Base-by-base conservation (phyloP, 2,113 vertebrate species). In the Butorides virescens region DNA sequence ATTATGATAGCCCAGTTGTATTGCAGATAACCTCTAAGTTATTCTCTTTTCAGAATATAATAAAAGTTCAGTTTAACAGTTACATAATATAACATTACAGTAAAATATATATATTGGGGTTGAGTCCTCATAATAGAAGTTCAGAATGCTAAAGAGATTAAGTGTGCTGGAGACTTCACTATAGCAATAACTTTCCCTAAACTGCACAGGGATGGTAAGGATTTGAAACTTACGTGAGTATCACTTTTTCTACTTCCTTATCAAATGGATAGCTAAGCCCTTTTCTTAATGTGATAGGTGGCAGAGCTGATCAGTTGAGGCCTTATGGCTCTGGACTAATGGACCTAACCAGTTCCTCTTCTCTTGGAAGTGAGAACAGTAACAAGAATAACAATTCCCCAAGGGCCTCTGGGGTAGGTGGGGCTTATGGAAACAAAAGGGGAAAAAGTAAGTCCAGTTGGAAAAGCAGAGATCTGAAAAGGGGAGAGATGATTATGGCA, bases 321-420 rank as follows among this genome's bases (percentile, higher is more conserved):
- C 91, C 92, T 94, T 93, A 81, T 50, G 92, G 88, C 82, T 96
- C 86, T 49, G 75, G 79, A 86, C 79, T 95, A 62, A 70, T 83
- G 85, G 88, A 96, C 87, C 91, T 95, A 94, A 90, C 86, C 74
- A 79, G 90, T 93, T 97, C 87, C 86, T 96, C 67, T 93, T 96
- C 88, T 95, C 94, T 96, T 86, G 87, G 88, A 96, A 95, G 63
- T 50, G 73, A 97, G 82, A 98, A 94, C 93, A 90, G 68, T 95
- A 97, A 88, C 86, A 93, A 93, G 96, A 97, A 91, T 95, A 97
- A 89, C 93, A 96, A 34, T 95, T 95, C 88, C 70, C 46, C 65
- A 16, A 17, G 81, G 96, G 79, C 80, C 90, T 93, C 16, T 95
- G 78, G 96, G 81, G 88, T 97, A 88, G 95, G 92, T 97, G 91